Evolutionary conservation across 2,888 invertebrate species (phyloP).

Genomic region (Drosophila tripunctata): DNA sequence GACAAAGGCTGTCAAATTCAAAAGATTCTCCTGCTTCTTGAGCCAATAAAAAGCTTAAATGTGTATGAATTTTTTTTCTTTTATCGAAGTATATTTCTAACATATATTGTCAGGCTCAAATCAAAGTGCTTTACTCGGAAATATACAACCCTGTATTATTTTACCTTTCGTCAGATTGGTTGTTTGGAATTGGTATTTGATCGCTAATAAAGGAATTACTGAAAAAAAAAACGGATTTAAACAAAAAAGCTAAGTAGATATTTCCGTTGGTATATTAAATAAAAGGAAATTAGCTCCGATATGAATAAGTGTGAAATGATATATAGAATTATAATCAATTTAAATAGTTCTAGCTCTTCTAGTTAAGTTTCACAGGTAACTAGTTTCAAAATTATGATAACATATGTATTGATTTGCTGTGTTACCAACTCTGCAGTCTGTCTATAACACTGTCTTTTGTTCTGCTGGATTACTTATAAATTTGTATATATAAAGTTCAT

Average conservation of each 20-base stretch:
- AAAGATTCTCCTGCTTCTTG: constrained; percentile 1
- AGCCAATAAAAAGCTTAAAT: constrained; percentile 7
- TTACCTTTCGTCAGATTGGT: no score
- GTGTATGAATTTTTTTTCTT: not conserved
- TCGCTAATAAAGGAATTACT: not conserved
- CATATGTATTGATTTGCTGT: constrained; percentile 10
- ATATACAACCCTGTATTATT: not conserved
- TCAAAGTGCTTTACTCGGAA: constrained; percentile 4
- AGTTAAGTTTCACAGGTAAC: no score
- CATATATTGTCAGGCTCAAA: not conserved
- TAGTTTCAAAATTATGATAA: not conserved
- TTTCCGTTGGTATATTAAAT: no score
- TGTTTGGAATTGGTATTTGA: not conserved
- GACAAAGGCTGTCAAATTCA: not conserved
- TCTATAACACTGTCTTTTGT: not conserved
- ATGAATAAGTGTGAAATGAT: no score
- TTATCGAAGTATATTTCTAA: no score
- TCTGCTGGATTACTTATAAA: constrained; percentile 45
- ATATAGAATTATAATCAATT: no score
- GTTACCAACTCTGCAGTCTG: not conserved
- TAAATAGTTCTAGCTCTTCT: no score
- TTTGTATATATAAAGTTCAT: constrained; percentile 73
- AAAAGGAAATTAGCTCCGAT: no score
- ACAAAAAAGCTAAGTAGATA: not conserved
- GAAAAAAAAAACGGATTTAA: not conserved